A percentile compares a stretch with the other conserved stretches of the same genome.
Conservation (phyloP, 2,113 vertebrate species). For the Pelusios castaneus region DNA sequence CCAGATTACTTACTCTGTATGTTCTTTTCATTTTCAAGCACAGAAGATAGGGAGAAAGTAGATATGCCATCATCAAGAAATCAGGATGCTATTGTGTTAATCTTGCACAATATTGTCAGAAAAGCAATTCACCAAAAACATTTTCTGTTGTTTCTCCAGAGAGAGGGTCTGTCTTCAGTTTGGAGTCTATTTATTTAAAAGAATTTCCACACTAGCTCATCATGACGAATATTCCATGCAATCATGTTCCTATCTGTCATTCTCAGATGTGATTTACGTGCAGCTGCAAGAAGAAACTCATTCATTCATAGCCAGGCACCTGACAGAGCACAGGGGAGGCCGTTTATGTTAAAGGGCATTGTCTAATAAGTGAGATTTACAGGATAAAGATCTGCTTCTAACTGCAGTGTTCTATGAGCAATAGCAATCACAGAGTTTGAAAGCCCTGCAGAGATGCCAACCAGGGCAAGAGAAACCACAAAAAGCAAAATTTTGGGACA, state of each 20-base stretch:
- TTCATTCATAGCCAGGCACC: conserved; percentile 33
- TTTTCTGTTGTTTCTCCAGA: conserved; percentile 43
- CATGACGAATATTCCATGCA: conserved; percentile 22
- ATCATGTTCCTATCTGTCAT: background rate
- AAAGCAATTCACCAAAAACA: background rate
- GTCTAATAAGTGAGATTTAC: background rate
- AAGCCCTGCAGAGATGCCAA: background rate
- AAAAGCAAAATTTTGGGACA: background rate
- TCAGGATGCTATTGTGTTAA: background rate
- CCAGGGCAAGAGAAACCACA: background rate
- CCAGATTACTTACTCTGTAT: background rate
- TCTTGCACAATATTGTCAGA: conserved; percentile 34
- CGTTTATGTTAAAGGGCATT: accelerated
- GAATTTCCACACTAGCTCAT: conserved; percentile 52
- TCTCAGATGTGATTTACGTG: conserved; percentile 22
- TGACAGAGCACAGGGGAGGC: background rate
- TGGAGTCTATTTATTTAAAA: conserved; percentile 31
- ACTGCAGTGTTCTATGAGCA: background rate
- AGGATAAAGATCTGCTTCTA: background rate
- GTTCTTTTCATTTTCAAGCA: background rate
- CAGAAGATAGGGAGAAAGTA: conserved; percentile 7
- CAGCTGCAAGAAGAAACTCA: conserved; percentile 42
- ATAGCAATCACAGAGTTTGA: background rate
- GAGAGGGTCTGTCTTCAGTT: conserved; percentile 43
- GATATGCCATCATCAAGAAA: conserved; percentile 45